Base-by-base conservation (phyloP, 2,888 invertebrate genomes). In the Scaptomyza tumidula region DNA sequence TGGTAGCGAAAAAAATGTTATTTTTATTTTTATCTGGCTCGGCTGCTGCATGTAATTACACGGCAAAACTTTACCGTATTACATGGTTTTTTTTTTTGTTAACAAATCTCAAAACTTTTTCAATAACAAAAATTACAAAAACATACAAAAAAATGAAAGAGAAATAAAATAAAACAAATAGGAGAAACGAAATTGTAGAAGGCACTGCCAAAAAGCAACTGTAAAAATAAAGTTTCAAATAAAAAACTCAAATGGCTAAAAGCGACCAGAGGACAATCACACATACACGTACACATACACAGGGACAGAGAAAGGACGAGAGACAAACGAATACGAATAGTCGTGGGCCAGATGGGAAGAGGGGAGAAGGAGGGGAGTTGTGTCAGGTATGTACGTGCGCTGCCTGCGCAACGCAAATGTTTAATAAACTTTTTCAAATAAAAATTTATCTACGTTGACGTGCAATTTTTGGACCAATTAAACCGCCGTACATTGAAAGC, bases 401-500 rank as follows among this genome's bases (percentile, higher is more conserved):
- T 70, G 84, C 79, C 79, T 88, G 77, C 53, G 65, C 70, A 80
- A 80, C 75, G 72, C 77, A 87, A 83, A 83, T 88, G 88, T 80
- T 86, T 86, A 86, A 88, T 88, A 88, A 88, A 86, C 84, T 86
- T 86, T 86, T 88, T 86, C 78, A 80, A 86, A 88, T 86, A 86
- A 88, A 88, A 86, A 84, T 86, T 78, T 86, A 86, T 80, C 70
- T 70, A 80, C 82, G 86, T 81, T 89, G 90, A 89, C 90, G 86
- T 86, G 89, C 84, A 90, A 89, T 88, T 88, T 87, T 86, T 86
- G 75, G 80, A 82, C 76, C 89, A 90, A 89, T 90, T 90, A 89
- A 90, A 88, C 77, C 69, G 75, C 61, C 53, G 62, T 58, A 52
- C 84, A 75, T 57, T 63, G 48, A 50, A 57, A 58, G 58, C 46